These are phyloP conservation scores for Squalus acanthias DNA, from an alignment of 2,797 vertebrate species.

Conservation along the genomic window DNA sequence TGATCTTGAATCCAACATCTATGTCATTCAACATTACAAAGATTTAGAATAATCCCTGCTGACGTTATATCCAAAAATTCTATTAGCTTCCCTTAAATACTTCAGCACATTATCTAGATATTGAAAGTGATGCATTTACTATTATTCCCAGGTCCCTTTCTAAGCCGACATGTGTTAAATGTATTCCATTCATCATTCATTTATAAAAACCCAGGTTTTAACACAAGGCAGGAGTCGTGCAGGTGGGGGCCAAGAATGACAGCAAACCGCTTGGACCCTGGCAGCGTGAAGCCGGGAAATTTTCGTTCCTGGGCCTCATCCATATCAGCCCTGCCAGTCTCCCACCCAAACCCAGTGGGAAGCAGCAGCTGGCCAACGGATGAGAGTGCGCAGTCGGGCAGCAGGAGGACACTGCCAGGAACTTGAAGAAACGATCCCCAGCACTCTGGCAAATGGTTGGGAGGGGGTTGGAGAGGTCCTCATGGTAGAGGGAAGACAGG, in stretches of 20 bases:
- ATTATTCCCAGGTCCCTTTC: not conserved
- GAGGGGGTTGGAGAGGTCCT: not conserved
- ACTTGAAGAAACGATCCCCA: not conserved
- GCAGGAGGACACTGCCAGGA: not conserved
- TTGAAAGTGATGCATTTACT: not conserved
- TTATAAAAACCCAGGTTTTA: too few species aligned
- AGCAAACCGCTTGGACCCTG: not conserved
- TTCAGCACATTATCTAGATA: not conserved
- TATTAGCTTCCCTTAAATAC: not conserved
- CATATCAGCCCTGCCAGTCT: not conserved
- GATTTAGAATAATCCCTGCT: not conserved
- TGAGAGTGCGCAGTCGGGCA: not conserved
- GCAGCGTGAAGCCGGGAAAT: not conserved
- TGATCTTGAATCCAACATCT: not conserved
- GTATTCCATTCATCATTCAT: not conserved
- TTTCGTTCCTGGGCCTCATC: not conserved
- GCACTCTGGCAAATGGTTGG: not conserved
- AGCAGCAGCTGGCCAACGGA: not conserved
- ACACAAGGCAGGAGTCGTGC: not conserved
- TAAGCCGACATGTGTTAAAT: not conserved
- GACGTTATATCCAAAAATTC: not conserved
- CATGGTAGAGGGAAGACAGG: not conserved
- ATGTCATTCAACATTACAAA: not conserved
- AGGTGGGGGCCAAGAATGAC: not conserved
- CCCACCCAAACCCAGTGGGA: not conserved